Base-by-base conservation (phyloP, 2,113 vertebrate genomes). In the Corythornis vintsioides region DNA sequence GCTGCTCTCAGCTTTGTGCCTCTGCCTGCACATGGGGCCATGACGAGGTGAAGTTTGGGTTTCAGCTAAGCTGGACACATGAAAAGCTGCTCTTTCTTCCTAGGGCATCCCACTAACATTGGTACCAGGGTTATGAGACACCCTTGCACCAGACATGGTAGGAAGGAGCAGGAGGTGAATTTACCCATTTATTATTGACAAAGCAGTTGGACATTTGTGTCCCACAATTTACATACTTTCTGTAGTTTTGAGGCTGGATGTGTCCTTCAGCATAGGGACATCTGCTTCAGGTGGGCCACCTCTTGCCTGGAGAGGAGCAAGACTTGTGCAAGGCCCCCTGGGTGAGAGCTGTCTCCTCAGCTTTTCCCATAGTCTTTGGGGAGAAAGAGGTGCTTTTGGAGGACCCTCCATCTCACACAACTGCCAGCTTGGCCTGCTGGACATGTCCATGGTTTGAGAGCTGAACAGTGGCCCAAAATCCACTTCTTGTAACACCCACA, bases 111-210 rank as follows among this genome's bases (percentile, higher is more conserved):
- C 29, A 26, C 24, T 1, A 1, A 28, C 43, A 3, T 29, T 26
- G 2, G 52, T 71, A 38, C 29, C 64, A n/a, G 43, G 19, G 28
- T 9, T 17, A 4, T 25, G 45, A 63, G 71, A 31, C 45, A 55
- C 2, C 7, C 13, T 20, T 3, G 11, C 35, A 16, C 3, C 0
- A 1, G 65, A 38, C 60, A 43, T 0, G 0, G 48, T 35, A 50
- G 77, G 33, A 56, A 0, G 6, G 67, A 87, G 43, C 31, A 70
- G 38, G 42, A 15, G 38, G 59, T 55, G 29, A 57, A 47, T 89
- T 84, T 69, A 33, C 52, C 82, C 33, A 2, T 79, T 95, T 95
- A 95, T 96, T 96, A 83, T 87, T 86, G 12, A 35, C 11, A 61
- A 93, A 93, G 86, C 87, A 60, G 47, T 17, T 55, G 83, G 55